Evolutionary conservation across 1,140 invertebrate genomes (phyloP), one percentile per base, ranked within the genome.

Genomic region (Patella vulgata): DNA sequence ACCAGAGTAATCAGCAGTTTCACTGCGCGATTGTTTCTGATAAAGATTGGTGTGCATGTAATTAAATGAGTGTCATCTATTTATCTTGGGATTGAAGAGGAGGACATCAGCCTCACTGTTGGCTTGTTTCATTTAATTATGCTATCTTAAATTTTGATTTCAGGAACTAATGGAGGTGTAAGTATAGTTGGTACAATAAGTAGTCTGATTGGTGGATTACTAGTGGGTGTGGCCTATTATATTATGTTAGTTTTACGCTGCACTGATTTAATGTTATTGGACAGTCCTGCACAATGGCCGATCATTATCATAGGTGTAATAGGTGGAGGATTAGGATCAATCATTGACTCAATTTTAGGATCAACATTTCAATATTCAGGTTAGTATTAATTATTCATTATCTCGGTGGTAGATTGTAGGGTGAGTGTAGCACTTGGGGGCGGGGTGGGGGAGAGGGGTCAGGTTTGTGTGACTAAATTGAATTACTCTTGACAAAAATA

Each of bases 291-390:
- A 8, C 93, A 95, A 74, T 94, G 92, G 92, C 92, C 92, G 1
- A 83, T 95, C 3, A 86, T 96, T 46, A 17, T 91, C 2, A 84
- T 90, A 62, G 93, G 90, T 11, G 88, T 87, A 5, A 68, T 91
- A 39, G 90, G 88, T 47, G 94, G 94, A 8, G 84, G 95, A 4
- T 71, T 93, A 36, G 94, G 94, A 3, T 94, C 93, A 47, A 58
- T 94, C 6, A 80, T 95, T 44, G 94, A 96, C 85, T 96, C 93
- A 0, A 57, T 94, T 17, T 82, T 96, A 44, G 94, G 94, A 33
- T 94, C 93, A 11, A 90, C 91, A 12, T 77, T 94, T 36, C 94
- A 95, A 83, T 96, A 89, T 82, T 94, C 93, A 70, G 94, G 92
- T 92, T 85, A 81, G 61, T 57, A n/a, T n/a, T n/a, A n/a, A 47